phyloP scores from a whole-genome alignment of 2,888 invertebrate species.

The Troilus luridus region DNA sequence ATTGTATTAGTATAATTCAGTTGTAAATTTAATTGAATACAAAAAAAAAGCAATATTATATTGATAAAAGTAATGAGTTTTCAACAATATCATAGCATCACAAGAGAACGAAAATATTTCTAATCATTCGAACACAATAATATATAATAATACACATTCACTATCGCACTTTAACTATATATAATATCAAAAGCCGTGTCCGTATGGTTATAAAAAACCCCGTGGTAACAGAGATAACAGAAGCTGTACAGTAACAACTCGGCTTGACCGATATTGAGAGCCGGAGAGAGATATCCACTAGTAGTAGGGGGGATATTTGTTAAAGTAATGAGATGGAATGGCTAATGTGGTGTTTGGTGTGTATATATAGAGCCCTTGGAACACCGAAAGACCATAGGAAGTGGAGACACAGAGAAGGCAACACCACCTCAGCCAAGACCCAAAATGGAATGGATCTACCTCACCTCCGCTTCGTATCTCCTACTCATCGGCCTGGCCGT shows the following conservation, averaged over 20 bases:
- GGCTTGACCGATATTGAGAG: background rate
- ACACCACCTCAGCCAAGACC: constrained; percentile 56
- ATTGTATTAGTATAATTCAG: too few relatives aligned
- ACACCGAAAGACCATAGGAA: constrained; percentile 62
- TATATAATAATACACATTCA: background rate
- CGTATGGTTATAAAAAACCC: background rate
- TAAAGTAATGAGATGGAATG: constrained; percentile 64
- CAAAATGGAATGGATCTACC: constrained; percentile 63
- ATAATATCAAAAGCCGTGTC: background rate
- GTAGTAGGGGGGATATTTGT: constrained; percentile 63
- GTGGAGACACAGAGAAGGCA: constrained; percentile 62
- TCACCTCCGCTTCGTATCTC: constrained; percentile 65
- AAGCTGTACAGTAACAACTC: background rate
- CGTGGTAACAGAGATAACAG: background rate
- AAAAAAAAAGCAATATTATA: too few relatives aligned
- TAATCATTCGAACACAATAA: background rate
- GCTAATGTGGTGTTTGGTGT: constrained; percentile 56
- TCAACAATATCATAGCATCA: background rate
- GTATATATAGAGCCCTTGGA: constrained; percentile 63
- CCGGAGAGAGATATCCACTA: constrained; percentile 51
- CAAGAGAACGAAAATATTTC: background rate
- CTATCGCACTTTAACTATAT: background rate
- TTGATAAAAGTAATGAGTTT: too few relatives aligned
- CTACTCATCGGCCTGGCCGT: constrained; percentile 62
- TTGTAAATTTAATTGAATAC: too few relatives aligned